Percentiles rank a stretch among this genome's conserved stretches.
These are phyloP conservation scores for Heliconius congener DNA, from an alignment of 1,140 invertebrate genomes.

Conservation along the genomic window DNA sequence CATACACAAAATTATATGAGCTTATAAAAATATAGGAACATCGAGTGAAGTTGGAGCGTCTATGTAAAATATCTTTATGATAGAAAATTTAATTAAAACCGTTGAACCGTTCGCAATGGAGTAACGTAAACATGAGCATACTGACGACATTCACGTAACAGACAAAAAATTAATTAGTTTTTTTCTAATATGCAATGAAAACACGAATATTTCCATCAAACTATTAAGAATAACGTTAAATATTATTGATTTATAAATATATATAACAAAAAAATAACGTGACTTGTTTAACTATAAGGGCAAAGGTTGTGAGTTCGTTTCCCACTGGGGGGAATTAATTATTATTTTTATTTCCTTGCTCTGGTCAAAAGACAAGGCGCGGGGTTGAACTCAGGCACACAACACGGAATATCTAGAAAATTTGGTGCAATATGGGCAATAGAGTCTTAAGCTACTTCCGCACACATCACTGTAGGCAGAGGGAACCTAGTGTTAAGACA, in stretches of 20 bases:
- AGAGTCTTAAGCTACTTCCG: too few species aligned
- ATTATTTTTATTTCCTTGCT: too few species aligned
- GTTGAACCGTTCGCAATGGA: not conserved
- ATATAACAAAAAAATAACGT: not conserved
- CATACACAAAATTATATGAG: not conserved
- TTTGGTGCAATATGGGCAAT: too few species aligned
- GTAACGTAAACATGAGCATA: not conserved
- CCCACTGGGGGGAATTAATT: too few species aligned
- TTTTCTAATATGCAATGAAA: not conserved
- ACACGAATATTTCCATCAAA: not conserved
- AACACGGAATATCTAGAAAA: too few species aligned
- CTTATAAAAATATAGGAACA: not conserved
- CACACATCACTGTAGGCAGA: too few species aligned
- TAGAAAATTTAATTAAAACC: slow-evolving; percentile 20
- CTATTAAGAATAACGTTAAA: not conserved
- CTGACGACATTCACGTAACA: slow-evolving; percentile 4
- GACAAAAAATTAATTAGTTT: not conserved
- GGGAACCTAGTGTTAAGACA: too few species aligned
- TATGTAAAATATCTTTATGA: slow-evolving; percentile 5
- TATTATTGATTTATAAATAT: not conserved
- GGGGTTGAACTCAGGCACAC: too few species aligned
- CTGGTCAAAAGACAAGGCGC: too few species aligned
- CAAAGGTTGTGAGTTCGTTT: too few species aligned
- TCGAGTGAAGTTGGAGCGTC: not conserved
- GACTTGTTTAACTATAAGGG: too few species aligned